Evolutionary conservation across 2,797 vertebrate genomes (phyloP).

Genomic region (Periparus ater): DNA sequence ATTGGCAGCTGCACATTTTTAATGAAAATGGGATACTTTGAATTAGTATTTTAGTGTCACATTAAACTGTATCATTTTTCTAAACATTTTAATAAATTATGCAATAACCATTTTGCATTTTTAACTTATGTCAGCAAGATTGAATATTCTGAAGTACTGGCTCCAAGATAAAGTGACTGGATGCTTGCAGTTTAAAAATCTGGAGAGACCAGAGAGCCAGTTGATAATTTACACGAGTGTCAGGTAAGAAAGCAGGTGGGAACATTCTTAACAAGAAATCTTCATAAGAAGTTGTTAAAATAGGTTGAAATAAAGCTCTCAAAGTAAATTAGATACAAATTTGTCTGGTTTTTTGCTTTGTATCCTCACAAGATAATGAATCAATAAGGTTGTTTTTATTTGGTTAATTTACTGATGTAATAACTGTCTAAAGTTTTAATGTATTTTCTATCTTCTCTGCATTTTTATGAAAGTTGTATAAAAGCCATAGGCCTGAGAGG

Average conservation of each 20-base stretch:
- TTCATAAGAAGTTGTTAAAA: slow-evolving; percentile 45
- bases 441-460: not conserved
- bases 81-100: slow-evolving; percentile 63
- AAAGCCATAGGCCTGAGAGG: not conserved
- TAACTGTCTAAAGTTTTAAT: not conserved
- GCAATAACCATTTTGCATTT: slow-evolving; percentile 51
- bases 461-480: not conserved
- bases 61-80: slow-evolving; percentile 61
- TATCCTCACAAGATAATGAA: not conserved
- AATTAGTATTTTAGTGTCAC: slow-evolving; percentile 40
- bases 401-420: not conserved
- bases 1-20: slow-evolving; percentile 61
- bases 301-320: slow-evolving; percentile 74
- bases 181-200: not conserved
- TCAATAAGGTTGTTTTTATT: not conserved
- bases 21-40: slow-evolving; percentile 47
- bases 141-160: slow-evolving; percentile 37
- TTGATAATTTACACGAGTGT: not conserved
- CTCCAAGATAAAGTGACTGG: slow-evolving; percentile 27
- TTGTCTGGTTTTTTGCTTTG: not conserved
- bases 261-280: slow-evolving; percentile 21
- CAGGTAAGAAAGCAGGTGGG: slow-evolving; percentile 42
- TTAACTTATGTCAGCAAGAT: slow-evolving; percentile 39
- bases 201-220: not conserved
- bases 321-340: not conserved